Evolutionary conservation across 2,113 vertebrate species (phyloP).

Genomic region (Macquaria australasica): DNA sequence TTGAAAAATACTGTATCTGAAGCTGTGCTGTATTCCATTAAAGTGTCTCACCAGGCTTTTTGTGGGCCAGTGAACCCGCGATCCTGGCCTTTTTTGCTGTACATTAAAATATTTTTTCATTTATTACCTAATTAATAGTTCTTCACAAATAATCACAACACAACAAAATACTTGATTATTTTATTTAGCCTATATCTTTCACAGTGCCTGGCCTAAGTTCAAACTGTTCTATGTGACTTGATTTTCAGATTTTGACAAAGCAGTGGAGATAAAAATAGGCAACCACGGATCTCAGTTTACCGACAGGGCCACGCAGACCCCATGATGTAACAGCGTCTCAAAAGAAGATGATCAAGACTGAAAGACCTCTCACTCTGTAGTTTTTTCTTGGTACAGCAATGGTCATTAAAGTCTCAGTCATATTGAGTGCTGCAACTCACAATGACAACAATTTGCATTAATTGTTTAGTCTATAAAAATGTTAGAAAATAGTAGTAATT

Average conservation of each 20-base stretch:
- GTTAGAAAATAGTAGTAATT: background rate
- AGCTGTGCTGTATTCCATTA: too few relatives aligned
- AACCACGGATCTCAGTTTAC: background rate
- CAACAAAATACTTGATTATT: too few relatives aligned
- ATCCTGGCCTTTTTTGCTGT: slow-evolving; percentile 87
- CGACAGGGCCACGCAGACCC: slow-evolving; percentile 26
- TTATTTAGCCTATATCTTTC: too few relatives aligned
- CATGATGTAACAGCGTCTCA: slow-evolving; percentile 43
- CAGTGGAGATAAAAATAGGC: slow-evolving; percentile 1
- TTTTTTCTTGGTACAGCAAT: background rate
- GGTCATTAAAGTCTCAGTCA: background rate
- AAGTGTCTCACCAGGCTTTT: slow-evolving; percentile 82
- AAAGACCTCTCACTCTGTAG: slow-evolving; percentile 22
- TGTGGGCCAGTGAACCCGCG: slow-evolving; percentile 87
- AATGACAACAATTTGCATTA: too few relatives aligned
- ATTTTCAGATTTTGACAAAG: too few relatives aligned
- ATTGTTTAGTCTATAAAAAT: background rate
- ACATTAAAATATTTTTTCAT: too few relatives aligned
- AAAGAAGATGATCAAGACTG: background rate
- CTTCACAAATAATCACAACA: too few relatives aligned
- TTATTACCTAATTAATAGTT: too few relatives aligned
- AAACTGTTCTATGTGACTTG: too few relatives aligned
- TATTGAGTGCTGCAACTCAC: too few relatives aligned
- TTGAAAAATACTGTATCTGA: too few relatives aligned
- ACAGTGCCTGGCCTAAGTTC: too few relatives aligned